Percentiles rank a stretch among this genome's conserved stretches.
These are phyloP conservation scores for Scomber colias DNA, from an alignment of 2,113 vertebrate genomes.

Conservation along the genomic window DNA sequence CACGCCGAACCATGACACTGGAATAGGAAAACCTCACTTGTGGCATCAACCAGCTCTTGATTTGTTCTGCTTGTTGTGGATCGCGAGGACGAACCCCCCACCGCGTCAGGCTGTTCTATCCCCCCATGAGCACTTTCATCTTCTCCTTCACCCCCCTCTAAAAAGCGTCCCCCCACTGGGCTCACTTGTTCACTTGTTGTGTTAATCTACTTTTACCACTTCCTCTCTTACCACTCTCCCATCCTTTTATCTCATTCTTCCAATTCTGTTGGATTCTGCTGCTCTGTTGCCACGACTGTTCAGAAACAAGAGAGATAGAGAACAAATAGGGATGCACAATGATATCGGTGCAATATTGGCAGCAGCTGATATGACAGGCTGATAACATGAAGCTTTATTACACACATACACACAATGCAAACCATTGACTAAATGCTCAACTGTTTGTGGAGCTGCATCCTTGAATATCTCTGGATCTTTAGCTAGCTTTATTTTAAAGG, in stretches of 20 bases:
- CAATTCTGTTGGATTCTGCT: conserved; percentile 21
- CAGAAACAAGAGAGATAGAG: background rate
- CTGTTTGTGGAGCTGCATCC: no score
- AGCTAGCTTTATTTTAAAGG: no score
- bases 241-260: conserved; percentile 25
- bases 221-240: conserved; percentile 52
- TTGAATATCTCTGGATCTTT: no score
- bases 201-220: conserved; percentile 72
- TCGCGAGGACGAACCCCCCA: conserved; percentile 41
- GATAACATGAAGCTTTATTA: no score
- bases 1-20: conserved; percentile 37
- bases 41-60: conserved; percentile 59
- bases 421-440: no score
- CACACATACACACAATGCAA: no score
- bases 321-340: no score
- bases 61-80: conserved; percentile 68
- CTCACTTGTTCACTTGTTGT: conserved; percentile 44
- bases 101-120: conserved; percentile 6
- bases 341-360: no score
- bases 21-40: conserved; percentile 52
- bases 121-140: conserved; percentile 29
- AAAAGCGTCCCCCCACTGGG: conserved; percentile 23
- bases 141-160: background rate
- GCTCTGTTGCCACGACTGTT: conserved; percentile 34
- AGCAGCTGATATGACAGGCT: no score